Evolutionary conservation across 2,797 vertebrate species (phyloP), one percentile per base, ranked within the genome.

Genomic region (Lophotriccus pileatus): DNA sequence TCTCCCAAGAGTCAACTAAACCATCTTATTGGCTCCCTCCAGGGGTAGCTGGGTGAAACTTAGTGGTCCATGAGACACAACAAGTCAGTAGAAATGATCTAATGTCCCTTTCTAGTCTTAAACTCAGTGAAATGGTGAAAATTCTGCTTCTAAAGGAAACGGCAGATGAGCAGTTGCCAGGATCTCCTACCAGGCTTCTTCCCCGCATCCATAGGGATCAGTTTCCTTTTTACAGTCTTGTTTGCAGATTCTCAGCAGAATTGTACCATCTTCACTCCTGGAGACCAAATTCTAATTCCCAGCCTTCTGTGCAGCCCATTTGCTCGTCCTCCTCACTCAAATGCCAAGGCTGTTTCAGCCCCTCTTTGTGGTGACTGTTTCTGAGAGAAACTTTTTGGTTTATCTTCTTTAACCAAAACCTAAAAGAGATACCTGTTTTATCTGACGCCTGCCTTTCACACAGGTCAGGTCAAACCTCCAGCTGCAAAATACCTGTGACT

Each of bases 101-200:
- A 80, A 96, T 94, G 67, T 96, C 93, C 86, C 88, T 87, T 89
- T 85, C 78, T 87, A 89, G 89, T 66, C 92, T 92, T 95, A 95
- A 97, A 95, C 52, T 81, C 90, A 93, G 67, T 95, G 95, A 94
- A 95, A 90, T 77, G 94, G 72, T 83, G 78, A 95, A 96, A 95
- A 86, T 88, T 73, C 67, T 68, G 32, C 63, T 84, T 91, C 68
- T 80, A 74, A 90, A 89, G 74, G 83, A 87, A 88, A 93, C 12
- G 21, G 91, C 74, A 94, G 89, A 93, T 47, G 70, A 94, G 70
- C 89, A 27, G 64, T 87, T 89, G 52, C 87, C 81, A 93, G 75
- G 67, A 84, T 91, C 91, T 93, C 87, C 87, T 93, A 67, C 80
- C 67, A 79, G 47, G 85, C 59, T 69, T n/a, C 66, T 72, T 90